phyloP scores from a whole-genome alignment of 1,140 invertebrate species.

The Eumeta japonica region DNA sequence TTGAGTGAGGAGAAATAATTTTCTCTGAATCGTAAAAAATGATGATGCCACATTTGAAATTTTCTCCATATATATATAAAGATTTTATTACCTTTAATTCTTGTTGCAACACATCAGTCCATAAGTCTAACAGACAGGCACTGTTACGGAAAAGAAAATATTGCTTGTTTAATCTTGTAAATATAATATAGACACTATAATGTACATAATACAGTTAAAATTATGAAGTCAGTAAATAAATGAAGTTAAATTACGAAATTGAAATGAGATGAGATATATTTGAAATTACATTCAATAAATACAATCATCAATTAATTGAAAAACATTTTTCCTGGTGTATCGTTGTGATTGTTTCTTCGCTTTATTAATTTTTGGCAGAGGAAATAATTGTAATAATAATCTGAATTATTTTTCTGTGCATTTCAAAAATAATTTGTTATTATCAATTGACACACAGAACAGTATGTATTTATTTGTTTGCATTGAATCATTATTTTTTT shows the following conservation, averaged over 20 bases:
- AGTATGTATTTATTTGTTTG: not conserved
- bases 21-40: not conserved
- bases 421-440: slow-evolving; percentile 9
- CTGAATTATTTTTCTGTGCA: too few relatives aligned
- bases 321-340: too few relatives aligned
- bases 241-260: not conserved
- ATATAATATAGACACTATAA: too few relatives aligned
- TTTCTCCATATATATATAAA: slow-evolving; percentile 4
- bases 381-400: too few relatives aligned
- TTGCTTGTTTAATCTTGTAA: too few relatives aligned
- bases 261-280: not conserved
- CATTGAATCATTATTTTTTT: too few relatives aligned
- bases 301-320: too few relatives aligned
- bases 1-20: too few relatives aligned
- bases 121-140: slow-evolving; percentile 43
- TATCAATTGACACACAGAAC: not conserved
- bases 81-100: slow-evolving; percentile 29
- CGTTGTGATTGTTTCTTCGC: too few relatives aligned
- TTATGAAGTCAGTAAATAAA: not conserved
- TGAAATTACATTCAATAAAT: not conserved
- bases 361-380: too few relatives aligned
- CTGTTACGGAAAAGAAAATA: too few relatives aligned
- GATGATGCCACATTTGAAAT: too few relatives aligned
- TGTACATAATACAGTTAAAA: not conserved
- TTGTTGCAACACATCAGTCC: slow-evolving; percentile 42